These are phyloP conservation scores for Scylla paramamosain DNA, from an alignment of 1,140 invertebrate genomes.

Conservation along the genomic window DNA sequence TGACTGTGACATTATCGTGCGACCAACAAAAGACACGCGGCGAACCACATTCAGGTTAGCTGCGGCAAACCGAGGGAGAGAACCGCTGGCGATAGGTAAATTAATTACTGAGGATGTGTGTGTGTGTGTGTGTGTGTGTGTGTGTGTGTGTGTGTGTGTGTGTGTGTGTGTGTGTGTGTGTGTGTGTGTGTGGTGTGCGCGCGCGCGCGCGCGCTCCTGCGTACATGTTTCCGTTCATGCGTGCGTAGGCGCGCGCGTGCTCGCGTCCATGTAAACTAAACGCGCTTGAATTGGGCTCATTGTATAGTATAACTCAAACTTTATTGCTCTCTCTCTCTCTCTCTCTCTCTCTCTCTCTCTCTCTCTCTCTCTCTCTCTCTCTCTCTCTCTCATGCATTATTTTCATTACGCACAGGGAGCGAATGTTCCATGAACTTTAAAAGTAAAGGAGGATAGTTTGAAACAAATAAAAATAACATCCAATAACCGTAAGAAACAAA, in stretches of 20 bases:
- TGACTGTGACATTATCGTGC: no score
- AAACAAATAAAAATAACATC: neutral
- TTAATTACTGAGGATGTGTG: neutral
- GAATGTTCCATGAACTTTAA: neutral
- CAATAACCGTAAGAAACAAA: no score
- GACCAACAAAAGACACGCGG: no score
- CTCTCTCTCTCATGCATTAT: neutral
- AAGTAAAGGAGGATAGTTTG: neutral
- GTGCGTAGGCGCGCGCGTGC: no score
- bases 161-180: conserved; percentile 20
- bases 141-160: conserved; percentile 19
- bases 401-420: neutral
- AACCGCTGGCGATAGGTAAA: neutral
- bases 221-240: no score
- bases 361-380: neutral
- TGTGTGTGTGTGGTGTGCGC: neutral
- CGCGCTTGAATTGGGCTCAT: neutral
- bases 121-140: conserved; percentile 20
- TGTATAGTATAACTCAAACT: neutral
- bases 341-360: conserved; percentile 16
- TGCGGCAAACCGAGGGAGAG: no score
- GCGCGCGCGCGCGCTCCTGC: no score
- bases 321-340: neutral
- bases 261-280: neutral
- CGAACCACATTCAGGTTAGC: no score